These are phyloP conservation scores for Brachionus sp. DNA, from an alignment of 1,140 invertebrate species.

Conservation along the genomic window DNA sequence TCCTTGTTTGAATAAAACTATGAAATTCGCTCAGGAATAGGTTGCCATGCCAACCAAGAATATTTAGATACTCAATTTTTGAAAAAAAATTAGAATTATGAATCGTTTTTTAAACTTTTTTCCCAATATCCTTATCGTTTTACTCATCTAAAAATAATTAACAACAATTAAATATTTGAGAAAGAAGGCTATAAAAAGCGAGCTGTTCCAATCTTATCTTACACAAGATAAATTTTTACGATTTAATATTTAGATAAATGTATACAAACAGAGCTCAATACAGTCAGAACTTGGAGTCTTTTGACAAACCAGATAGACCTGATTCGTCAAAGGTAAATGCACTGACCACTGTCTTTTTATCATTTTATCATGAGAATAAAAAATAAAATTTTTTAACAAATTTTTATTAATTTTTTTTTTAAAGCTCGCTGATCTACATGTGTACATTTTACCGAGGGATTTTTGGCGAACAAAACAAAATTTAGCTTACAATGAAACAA, in stretches of 20 bases:
- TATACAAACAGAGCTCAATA: not conserved
- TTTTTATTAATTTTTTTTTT: constrained; percentile 15
- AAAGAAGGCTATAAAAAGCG: not conserved
- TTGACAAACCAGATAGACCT: not conserved
- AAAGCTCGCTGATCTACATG: constrained; percentile 59
- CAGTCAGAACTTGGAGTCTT: not conserved
- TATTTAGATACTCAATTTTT: not conserved
- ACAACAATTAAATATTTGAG: not conserved
- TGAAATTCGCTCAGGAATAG: not conserved
- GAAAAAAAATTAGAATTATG: not conserved
- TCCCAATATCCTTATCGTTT: not conserved
- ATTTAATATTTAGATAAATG: not conserved
- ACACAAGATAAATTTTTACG: not conserved
- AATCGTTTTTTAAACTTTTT: not conserved
- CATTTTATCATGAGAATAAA: not conserved
- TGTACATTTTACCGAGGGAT: constrained; percentile 58
- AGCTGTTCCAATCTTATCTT: not conserved
- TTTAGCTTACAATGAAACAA: constrained; percentile 56
- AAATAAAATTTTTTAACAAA: not conserved
- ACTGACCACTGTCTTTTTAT: not conserved
- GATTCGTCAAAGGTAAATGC: constrained; percentile 41
- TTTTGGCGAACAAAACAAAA: constrained; percentile 57
- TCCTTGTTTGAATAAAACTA: constrained; percentile 30
- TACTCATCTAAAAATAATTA: not conserved
- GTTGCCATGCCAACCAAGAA: not conserved